These are phyloP conservation scores for Corvus cornix DNA, from an alignment of 2,113 vertebrate species.

Conservation along the genomic window DNA sequence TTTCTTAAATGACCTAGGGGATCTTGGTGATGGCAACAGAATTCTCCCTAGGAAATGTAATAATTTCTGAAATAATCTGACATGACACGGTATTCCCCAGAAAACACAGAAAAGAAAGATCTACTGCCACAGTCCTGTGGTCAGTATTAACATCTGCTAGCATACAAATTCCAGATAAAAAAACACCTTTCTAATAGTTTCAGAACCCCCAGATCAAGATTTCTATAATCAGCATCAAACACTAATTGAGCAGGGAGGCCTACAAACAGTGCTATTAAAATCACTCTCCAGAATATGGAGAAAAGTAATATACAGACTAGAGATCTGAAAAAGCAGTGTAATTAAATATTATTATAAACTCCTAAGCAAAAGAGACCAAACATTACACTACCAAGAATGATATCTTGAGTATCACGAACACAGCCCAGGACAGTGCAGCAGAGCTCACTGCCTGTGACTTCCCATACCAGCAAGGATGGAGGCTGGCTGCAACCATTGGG, in stretches of 20 bases:
- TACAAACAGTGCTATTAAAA: background rate
- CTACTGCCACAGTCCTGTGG: background rate
- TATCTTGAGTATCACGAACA: background rate
- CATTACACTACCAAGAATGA: background rate
- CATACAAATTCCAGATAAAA: background rate
- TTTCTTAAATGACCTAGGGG: background rate
- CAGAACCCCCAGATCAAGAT: background rate
- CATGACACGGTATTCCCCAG: background rate
- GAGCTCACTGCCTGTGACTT: background rate
- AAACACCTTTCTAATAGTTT: background rate
- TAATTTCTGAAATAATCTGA: background rate
- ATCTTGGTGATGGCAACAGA: background rate
- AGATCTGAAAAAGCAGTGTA: background rate
- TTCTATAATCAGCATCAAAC: background rate
- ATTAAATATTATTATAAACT: background rate
- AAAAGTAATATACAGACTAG: background rate
- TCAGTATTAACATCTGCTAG: background rate
- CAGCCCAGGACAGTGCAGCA: accelerated
- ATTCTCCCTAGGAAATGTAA: background rate
- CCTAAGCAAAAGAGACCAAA: background rate
- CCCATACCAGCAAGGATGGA: background rate
- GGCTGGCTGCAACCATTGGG: background rate
- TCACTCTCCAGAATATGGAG: background rate
- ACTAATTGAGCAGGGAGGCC: background rate
- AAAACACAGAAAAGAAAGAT: background rate